Evolutionary conservation across 2,888 invertebrate species (phyloP), one percentile per base, ranked within the genome.

Genomic region (Tryphoninae sp.): DNA sequence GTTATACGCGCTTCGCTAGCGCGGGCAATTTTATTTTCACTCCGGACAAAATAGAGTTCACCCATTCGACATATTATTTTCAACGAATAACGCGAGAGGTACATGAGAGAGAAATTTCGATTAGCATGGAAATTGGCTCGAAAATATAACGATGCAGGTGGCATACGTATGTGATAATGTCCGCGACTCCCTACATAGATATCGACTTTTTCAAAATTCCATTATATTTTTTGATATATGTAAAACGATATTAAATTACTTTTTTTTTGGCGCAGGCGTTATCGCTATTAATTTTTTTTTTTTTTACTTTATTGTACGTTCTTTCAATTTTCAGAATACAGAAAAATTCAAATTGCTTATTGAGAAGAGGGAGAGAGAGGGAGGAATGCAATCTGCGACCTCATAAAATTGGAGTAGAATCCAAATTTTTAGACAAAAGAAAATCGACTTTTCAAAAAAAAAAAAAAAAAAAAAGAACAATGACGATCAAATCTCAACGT

Each of bases 121-220:
- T 81, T 73, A 77, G 62, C 81, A 81, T 81, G 77, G 51, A 68
- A 80, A 77, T 80, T 77, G 53, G 65, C 23, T 61, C 19, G 16
- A 2, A n/a, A 42, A 26, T 71, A 62, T 40, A 40, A 62, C 7
- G 26, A 61, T 69, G 55, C 40, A 19, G 19, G 11, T 16, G 53
- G 13, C 9, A 7, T 45, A 45, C 45, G 45, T 45, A 45, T 13
- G 45, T 13, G 45, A 45, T 45, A 45, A 45, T 13, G 45, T 45
- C 13, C 45, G 2, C 13, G 13, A 45, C 9, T 45, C 3, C 13
- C 1, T 13, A 45, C 9, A 45, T 45, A 45, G 45, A 13, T 13
- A 45, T 45, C 13, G 45, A 45, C 9, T 45, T 45, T 45, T 45
- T 16, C 11, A 19, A 45, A 64, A 64, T 22, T 22, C 22, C 19